A percentile compares a stretch with the other conserved stretches of the same genome.
These are phyloP conservation scores for Netelia inedita DNA, from an alignment of 2,888 invertebrate species.

Conservation along the genomic window DNA sequence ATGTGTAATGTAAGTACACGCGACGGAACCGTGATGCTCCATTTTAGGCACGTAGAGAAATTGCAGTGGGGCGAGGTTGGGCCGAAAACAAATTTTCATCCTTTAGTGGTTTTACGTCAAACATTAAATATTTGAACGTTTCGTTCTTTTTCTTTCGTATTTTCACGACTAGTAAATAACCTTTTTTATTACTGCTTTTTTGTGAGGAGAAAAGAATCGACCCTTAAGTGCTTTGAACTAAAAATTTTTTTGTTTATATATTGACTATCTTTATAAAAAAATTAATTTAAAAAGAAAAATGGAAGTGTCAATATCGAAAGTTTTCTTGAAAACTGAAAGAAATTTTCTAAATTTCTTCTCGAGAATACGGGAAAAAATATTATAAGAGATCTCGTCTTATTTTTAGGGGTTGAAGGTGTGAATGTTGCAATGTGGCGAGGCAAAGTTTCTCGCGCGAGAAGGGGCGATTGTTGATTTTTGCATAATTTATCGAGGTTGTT, in stretches of 20 bases:
- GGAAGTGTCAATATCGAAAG: not conserved
- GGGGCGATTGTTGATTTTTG: constrained; percentile 84
- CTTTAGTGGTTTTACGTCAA: too few species aligned
- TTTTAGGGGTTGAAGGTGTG: constrained; percentile 20
- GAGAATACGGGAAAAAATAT: not conserved
- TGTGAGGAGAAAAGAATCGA: too few species aligned
- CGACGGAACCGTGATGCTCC: constrained; percentile 28
- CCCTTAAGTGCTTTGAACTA: too few species aligned
- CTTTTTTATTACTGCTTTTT: too few species aligned
- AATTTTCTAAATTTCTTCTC: not conserved
- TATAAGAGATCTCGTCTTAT: not conserved
- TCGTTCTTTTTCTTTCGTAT: too few species aligned
- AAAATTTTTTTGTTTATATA: too few species aligned
- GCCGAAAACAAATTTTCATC: too few species aligned
- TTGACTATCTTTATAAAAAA: too few species aligned
- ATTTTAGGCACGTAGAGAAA: constrained; percentile 5
- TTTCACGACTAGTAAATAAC: too few species aligned
- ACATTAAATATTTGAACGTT: too few species aligned
- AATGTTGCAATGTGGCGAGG: constrained; percentile 44
- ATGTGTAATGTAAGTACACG: constrained; percentile 15
- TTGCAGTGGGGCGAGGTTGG: too few species aligned
- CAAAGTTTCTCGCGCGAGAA: constrained; percentile 48
- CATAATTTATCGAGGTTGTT: constrained; percentile 84
- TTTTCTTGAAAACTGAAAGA: not conserved
- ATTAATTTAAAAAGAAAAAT: too few species aligned